Base-by-base conservation (phyloP, 2,797 vertebrate species). In the Thaleichthys pacificus region DNA sequence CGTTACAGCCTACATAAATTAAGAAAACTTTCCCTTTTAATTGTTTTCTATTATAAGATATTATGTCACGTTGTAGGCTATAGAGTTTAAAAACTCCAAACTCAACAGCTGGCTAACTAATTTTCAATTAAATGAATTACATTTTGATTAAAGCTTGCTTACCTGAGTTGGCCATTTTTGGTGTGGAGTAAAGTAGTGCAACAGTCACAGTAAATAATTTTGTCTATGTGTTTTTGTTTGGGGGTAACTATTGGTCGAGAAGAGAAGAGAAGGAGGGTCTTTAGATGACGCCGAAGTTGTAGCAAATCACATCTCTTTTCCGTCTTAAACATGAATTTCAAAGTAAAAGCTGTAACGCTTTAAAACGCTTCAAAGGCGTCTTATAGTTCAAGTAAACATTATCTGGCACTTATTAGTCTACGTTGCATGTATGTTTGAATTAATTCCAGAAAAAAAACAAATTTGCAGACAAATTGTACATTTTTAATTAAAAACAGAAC, bases 401-500 rank as follows among this genome's bases (percentile, higher is more conserved):
- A 1, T 47, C 42, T 47, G 9, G 42, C 42, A 47, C 11, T 47
- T 7, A 58, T 6, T n/a, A 21, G 56, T 58, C 56, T 58, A 57
- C 19, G 21, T 57, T 19, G 2, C 11, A 42, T 12, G 38, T 42
- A 47, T 47, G 42, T 12, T 47, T 47, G 9, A 11, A 47, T 12
- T 47, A 12, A 47, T 8, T 47, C 51, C 51, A 56, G 51, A 56
- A 56, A 17, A 54, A 5, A 51, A n/a, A 56, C 17, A 56, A 3
- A 47, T 47, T 11, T 14, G 42, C n/a, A 19, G 62, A 49, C 24
- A 72, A 72, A 68, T 14, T 47, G 2, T 30, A 67, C 0, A 6
- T n/a, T n/a, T 28, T 67, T 22, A 9, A 67, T 80, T 80, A 77
- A 80, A 86, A 82, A 64, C 71, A 28, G 24, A 38, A 72, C 17